A percentile compares a stretch with the other conserved stretches of the same genome.
Evolutionary conservation across 2,797 vertebrate species (phyloP).

Genomic region (Coranthus polyacanthus): DNA sequence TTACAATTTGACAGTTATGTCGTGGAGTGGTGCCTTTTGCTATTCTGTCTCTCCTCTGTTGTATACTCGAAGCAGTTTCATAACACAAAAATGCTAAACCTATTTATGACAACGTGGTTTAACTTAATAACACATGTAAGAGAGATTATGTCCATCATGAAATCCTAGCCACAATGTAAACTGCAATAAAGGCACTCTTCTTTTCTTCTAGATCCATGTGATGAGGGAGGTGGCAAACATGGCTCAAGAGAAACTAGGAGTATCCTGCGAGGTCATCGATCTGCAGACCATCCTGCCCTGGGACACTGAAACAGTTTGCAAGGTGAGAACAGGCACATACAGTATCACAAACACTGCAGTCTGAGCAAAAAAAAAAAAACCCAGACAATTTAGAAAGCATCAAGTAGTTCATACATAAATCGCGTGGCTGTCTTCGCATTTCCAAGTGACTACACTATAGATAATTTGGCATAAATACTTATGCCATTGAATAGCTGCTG

Average conservation of each 20-base stretch:
- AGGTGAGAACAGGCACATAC: constrained; percentile 82
- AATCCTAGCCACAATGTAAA: too few species aligned
- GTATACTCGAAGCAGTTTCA: too few species aligned
- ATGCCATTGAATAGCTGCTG: background rate
- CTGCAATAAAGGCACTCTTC: background rate
- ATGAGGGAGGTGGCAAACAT: constrained; percentile 94
- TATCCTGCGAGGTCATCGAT: constrained; percentile 98
- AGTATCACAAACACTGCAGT: background rate
- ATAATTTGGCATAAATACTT: constrained; percentile 17
- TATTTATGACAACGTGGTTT: too few species aligned
- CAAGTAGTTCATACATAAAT: background rate
- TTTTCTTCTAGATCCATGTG: constrained; percentile 90
- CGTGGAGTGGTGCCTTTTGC: too few species aligned
- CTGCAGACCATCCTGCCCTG: constrained; percentile 96
- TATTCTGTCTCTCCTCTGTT: too few species aligned
- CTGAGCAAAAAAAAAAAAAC: background rate
- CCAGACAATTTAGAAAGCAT: too few species aligned
- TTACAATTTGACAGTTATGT: too few species aligned
- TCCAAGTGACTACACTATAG: background rate
- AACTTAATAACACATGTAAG: background rate
- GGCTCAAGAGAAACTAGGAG: constrained; percentile 97
- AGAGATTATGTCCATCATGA: background rate
- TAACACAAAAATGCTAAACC: too few species aligned
- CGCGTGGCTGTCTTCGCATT: constrained; percentile 4
- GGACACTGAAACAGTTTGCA: constrained; percentile 95